phyloP scores from a whole-genome alignment of 2,113 vertebrate species.

The Naja naja region DNA sequence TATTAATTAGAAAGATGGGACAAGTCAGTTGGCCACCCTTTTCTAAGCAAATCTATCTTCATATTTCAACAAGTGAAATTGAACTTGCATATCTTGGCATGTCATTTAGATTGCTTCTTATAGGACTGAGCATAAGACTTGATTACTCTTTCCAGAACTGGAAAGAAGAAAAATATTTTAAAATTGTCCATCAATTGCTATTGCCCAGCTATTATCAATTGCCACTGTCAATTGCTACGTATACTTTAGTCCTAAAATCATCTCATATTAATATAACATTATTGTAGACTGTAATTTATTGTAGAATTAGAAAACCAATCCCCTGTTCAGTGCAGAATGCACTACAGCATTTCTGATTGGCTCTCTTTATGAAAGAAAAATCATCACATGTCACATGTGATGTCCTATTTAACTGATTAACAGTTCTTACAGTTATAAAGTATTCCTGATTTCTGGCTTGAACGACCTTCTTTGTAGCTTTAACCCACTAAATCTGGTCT shows the following conservation, averaged over 20 bases:
- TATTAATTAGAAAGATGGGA: background rate
- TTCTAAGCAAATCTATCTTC: background rate
- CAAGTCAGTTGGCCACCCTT: too few species aligned
- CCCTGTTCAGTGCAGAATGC: background rate
- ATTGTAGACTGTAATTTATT: background rate
- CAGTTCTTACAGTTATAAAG: background rate
- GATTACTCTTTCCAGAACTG: background rate
- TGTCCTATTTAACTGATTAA: background rate
- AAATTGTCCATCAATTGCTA: background rate
- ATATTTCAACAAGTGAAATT: background rate
- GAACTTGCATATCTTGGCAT: background rate
- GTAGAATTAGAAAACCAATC: background rate
- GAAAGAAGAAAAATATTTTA: background rate
- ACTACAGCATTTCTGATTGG: background rate
- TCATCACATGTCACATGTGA: background rate
- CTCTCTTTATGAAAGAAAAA: background rate
- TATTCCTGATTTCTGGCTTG: background rate
- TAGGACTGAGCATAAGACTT: background rate
- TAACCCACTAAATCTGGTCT: background rate
- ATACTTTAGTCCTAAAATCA: background rate
- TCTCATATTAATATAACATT: background rate
- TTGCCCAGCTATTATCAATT: too few species aligned
- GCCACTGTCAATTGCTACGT: background rate
- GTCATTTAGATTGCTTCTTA: background rate
- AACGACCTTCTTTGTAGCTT: background rate